phyloP scores from a whole-genome alignment of 2,797 vertebrate genomes.

The Takifugu rubripes region DNA sequence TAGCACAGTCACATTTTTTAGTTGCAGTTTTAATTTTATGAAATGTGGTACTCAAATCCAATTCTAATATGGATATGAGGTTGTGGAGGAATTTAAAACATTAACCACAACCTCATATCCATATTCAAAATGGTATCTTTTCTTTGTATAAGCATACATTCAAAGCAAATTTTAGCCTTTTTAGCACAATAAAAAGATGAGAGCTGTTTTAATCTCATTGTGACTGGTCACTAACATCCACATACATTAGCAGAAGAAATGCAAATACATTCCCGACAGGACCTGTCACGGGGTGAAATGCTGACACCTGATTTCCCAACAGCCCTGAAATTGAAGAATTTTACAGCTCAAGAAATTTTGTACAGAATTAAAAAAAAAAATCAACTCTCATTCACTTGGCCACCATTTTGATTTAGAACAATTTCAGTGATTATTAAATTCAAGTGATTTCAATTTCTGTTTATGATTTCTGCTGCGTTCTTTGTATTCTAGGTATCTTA shows the following conservation, averaged over 20 bases:
- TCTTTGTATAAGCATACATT: conserved; percentile 1
- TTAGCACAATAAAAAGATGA: too few relatives aligned
- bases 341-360: background rate
- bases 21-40: too few relatives aligned
- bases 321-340: conserved; percentile 26
- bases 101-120: too few relatives aligned
- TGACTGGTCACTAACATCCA: conserved; percentile 5
- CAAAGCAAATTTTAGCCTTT: conserved; percentile 6
- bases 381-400: conserved; percentile 4
- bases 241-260: conserved; percentile 8
- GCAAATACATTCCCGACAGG: conserved; percentile 4
- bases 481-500: conserved; percentile 85
- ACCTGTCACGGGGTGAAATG: conserved; percentile 22
- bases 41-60: too few relatives aligned
- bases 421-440: background rate
- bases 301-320: conserved; percentile 33
- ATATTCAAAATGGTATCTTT: background rate
- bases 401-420: background rate
- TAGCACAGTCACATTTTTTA: too few relatives aligned
- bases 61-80: too few relatives aligned
- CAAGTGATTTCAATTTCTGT: conserved; percentile 4
- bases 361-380: too few relatives aligned
- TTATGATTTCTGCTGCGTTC: conserved; percentile 41
- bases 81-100: too few relatives aligned
- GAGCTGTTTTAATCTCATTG: conserved; percentile 7